Percentiles rank a stretch among this genome's conserved stretches.
Evolutionary conservation across 2,888 invertebrate species (phyloP).

Genomic region (Phaedon cochleariae): DNA sequence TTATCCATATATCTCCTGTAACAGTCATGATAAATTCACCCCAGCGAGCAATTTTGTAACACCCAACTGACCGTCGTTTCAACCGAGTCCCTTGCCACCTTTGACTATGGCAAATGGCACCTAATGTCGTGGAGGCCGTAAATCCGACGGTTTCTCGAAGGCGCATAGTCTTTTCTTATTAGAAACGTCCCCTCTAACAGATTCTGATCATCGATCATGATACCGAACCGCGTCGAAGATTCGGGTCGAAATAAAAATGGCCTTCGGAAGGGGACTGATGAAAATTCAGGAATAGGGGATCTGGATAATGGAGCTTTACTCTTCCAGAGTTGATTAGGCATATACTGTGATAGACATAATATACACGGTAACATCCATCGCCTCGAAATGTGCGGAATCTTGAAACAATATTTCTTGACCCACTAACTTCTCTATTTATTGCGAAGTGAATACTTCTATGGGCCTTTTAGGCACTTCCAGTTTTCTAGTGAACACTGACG

Average conservation of each 20-base stretch:
- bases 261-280: background rate
- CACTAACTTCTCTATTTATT: no score
- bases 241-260: background rate
- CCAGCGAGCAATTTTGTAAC: slow-evolving; percentile 36
- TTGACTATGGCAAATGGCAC: slow-evolving; percentile 43
- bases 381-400: no score
- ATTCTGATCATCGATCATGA: slow-evolving; percentile 29
- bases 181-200: slow-evolving; percentile 41
- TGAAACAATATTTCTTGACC: no score
- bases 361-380: no score
- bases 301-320: background rate
- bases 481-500: no score
- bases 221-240: background rate
- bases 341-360: no score
- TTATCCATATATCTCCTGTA: slow-evolving; percentile 48
- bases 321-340: background rate
- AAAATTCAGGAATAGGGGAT: background rate
- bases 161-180: slow-evolving; percentile 43
- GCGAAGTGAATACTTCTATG: no score
- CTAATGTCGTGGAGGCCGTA: slow-evolving; percentile 43
- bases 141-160: slow-evolving; percentile 42
- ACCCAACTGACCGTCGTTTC: slow-evolving; percentile 33
- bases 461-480: no score
- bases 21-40: slow-evolving; percentile 22
- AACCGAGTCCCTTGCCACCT: slow-evolving; percentile 35